These are phyloP conservation scores for Polymixis flavicincta DNA, from an alignment of 2,888 invertebrate genomes.

Conservation along the genomic window DNA sequence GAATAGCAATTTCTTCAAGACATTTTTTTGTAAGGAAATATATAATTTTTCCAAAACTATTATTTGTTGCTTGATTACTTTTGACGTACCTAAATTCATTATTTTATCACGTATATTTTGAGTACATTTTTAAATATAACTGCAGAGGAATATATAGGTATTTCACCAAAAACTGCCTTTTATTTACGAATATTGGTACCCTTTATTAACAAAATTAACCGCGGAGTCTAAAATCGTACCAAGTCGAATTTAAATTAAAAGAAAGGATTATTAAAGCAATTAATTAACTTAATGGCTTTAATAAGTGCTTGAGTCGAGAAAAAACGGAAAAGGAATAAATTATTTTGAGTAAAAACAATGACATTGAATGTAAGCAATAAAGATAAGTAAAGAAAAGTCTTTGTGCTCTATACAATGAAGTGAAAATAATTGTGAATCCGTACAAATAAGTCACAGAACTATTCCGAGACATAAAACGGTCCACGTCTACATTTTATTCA, in stretches of 20 bases:
- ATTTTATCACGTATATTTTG: not conserved
- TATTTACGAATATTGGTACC: slow-evolving; percentile 7
- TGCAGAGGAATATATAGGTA: no score
- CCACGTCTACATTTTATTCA: slow-evolving; percentile 23
- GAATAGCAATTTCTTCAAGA: slow-evolving; percentile 11
- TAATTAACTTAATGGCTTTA: slow-evolving; percentile 63
- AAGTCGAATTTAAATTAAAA: slow-evolving; percentile 44
- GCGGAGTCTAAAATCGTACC: slow-evolving; percentile 27
- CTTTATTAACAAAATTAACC: slow-evolving; percentile 13
- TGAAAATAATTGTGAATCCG: slow-evolving; percentile 35
- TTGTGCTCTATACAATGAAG: slow-evolving; percentile 28
- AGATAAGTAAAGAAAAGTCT: slow-evolving; percentile 12
- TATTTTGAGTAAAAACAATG: slow-evolving; percentile 41
- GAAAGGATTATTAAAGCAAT: slow-evolving; percentile 61
- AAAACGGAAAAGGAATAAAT: slow-evolving; percentile 46
- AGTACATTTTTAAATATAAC: not conserved
- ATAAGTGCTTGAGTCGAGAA: slow-evolving; percentile 49
- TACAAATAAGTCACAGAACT: slow-evolving; percentile 24
- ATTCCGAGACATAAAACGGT: slow-evolving; percentile 11
- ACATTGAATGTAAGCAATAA: slow-evolving; percentile 28
- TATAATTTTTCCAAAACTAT: no score
- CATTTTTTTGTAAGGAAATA: no score
- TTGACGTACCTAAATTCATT: not conserved
- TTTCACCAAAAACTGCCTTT: not conserved
- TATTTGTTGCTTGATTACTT: no score